These are phyloP conservation scores for Pyralis farinalis DNA, from an alignment of 2,888 invertebrate genomes.

Conservation along the genomic window DNA sequence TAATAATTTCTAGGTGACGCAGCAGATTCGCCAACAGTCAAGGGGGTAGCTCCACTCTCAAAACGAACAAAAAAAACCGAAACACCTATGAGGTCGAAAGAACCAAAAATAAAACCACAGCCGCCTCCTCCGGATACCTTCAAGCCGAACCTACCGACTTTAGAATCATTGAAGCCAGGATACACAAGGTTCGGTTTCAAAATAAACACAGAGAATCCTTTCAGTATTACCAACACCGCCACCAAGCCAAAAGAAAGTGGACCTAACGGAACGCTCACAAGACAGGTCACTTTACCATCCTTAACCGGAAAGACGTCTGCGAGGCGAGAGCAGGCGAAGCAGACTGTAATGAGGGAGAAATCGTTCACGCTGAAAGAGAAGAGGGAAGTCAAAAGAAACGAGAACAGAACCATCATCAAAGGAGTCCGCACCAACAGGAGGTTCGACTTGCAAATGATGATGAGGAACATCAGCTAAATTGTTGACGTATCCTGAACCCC, in stretches of 20 bases:
- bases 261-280: constrained; percentile 26
- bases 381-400: constrained; percentile 45
- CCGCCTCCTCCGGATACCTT: constrained; percentile 10
- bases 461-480: constrained; percentile 70
- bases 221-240: constrained; percentile 40
- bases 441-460: constrained; percentile 87
- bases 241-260: constrained; percentile 25
- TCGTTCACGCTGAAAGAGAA: constrained; percentile 44
- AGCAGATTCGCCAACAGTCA: not conserved
- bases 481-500: too few relatives aligned
- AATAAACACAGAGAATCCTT: constrained; percentile 62
- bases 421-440: constrained; percentile 87
- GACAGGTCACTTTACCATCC: constrained; percentile 39
- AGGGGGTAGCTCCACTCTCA: constrained; percentile 11
- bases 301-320: constrained; percentile 37
- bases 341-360: constrained; percentile 58
- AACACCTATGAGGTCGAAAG: constrained; percentile 20
- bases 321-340: constrained; percentile 48
- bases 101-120: not conserved
- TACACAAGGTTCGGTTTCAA: constrained; percentile 77
- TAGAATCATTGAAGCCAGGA: constrained; percentile 41
- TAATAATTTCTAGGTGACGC: too few relatives aligned
- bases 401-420: constrained; percentile 75
- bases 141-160: constrained; percentile 29
- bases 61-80: constrained; percentile 26